Percentiles rank a stretch among this genome's conserved stretches.
Evolutionary conservation across 2,797 vertebrate species (phyloP).

Genomic region (Onychomys leucogaster): DNA sequence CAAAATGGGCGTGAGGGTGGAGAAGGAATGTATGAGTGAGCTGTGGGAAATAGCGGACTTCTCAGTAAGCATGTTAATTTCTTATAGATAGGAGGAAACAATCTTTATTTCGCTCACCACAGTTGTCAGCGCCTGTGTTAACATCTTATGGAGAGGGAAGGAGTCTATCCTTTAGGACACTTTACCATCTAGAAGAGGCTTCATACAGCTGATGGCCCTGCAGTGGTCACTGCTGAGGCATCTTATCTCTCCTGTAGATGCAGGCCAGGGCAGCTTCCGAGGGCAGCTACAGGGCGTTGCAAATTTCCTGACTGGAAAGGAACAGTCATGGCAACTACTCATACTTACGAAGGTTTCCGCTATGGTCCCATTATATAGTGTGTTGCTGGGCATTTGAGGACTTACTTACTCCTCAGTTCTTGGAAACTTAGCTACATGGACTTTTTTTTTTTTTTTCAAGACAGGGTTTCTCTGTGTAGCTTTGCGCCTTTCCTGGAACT

Average conservation of each 20-base stretch:
- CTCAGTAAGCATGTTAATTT: conserved; percentile 11
- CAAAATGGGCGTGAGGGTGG: background rate
- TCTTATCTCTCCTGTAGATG: background rate
- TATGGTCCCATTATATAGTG: background rate
- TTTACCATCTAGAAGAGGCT: background rate
- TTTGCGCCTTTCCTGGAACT: too few species aligned
- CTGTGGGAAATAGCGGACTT: background rate
- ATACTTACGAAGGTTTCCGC: background rate
- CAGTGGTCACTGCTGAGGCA: background rate
- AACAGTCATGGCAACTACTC: background rate
- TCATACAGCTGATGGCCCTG: background rate
- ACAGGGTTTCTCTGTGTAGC: too few species aligned
- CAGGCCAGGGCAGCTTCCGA: background rate
- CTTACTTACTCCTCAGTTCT: conserved; percentile 31
- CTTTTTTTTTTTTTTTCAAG: too few species aligned
- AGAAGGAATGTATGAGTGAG: background rate
- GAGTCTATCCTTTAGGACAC: background rate
- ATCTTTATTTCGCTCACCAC: background rate
- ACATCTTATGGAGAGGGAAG: background rate
- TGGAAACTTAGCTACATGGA: conserved; percentile 1
- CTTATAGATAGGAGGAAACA: background rate
- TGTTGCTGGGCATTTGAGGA: conserved; percentile 23
- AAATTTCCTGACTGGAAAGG: background rate
- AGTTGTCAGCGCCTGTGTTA: background rate
- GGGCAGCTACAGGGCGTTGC: background rate